Percentiles rank a stretch among this genome's conserved stretches.
phyloP scores from a whole-genome alignment of 2,888 invertebrate genomes.

The Arctia plantaginis region DNA sequence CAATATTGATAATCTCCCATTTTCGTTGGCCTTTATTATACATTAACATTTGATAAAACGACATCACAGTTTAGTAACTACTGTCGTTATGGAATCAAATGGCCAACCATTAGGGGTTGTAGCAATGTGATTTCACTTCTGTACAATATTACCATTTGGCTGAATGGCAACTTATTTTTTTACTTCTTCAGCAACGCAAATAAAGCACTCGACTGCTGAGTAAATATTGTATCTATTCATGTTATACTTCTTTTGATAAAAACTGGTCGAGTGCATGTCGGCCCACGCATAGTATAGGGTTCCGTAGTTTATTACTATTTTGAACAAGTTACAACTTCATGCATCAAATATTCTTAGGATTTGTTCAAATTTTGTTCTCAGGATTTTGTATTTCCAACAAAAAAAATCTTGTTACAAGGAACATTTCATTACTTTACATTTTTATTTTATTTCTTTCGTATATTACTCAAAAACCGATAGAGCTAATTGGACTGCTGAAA shows the following conservation, averaged over 20 bases:
- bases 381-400: too few relatives aligned
- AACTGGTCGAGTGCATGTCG: background rate
- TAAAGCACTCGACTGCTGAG: background rate
- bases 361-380: too few relatives aligned
- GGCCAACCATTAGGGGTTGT: background rate
- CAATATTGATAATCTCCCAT: background rate
- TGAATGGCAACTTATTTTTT: background rate
- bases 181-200: background rate
- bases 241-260: too few relatives aligned
- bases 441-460: too few relatives aligned
- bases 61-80: slow-evolving; percentile 13
- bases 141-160: background rate
- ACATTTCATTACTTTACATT: too few relatives aligned
- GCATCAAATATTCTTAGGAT: too few relatives aligned
- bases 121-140: background rate
- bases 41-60: slow-evolving; percentile 44
- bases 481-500: too few relatives aligned
- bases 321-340: background rate
- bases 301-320: background rate
- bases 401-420: too few relatives aligned
- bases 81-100: slow-evolving; percentile 24
- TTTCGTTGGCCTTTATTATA: slow-evolving; percentile 38
- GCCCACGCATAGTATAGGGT: too few relatives aligned
- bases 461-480: too few relatives aligned
- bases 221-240: background rate